These are phyloP conservation scores for Chionomys nivalis DNA, from an alignment of 2,113 vertebrate species.

Conservation along the genomic window DNA sequence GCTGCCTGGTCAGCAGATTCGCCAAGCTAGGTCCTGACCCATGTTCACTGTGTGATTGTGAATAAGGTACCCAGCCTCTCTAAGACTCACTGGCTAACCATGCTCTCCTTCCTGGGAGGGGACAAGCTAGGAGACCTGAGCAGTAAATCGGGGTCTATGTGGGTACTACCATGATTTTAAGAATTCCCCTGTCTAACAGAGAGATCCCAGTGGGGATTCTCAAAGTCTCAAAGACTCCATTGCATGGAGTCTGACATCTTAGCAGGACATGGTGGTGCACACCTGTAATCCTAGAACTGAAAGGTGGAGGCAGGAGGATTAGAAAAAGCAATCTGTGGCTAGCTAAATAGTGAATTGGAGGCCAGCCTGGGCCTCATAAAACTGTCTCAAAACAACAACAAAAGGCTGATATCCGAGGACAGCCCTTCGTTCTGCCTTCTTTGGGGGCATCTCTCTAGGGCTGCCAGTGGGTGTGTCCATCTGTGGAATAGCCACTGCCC, in stretches of 20 bases:
- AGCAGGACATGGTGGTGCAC: neutral
- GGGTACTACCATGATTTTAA: neutral
- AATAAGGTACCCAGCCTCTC: no score
- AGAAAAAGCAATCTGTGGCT: neutral
- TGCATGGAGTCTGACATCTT: neutral
- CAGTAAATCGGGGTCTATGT: fast-evolving
- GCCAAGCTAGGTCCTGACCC: neutral
- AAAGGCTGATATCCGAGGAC: neutral
- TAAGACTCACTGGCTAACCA: fast-evolving
- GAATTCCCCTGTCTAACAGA: neutral
- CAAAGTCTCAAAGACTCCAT: neutral
- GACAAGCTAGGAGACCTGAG: neutral
- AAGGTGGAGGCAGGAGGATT: neutral
- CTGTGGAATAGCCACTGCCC: neutral
- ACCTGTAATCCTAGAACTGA: neutral
- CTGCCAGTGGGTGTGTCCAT: fast-evolving
- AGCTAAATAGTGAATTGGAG: neutral
- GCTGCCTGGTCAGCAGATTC: neutral
- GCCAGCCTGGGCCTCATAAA: neutral
- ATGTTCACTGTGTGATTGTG: neutral
- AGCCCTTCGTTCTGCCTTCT: neutral
- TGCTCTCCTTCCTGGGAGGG: neutral
- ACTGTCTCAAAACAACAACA: neutral
- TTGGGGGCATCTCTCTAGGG: neutral
- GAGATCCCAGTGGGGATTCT: neutral